Conservation (phyloP, 2,113 vertebrate genomes). For the Hylia prasina region DNA sequence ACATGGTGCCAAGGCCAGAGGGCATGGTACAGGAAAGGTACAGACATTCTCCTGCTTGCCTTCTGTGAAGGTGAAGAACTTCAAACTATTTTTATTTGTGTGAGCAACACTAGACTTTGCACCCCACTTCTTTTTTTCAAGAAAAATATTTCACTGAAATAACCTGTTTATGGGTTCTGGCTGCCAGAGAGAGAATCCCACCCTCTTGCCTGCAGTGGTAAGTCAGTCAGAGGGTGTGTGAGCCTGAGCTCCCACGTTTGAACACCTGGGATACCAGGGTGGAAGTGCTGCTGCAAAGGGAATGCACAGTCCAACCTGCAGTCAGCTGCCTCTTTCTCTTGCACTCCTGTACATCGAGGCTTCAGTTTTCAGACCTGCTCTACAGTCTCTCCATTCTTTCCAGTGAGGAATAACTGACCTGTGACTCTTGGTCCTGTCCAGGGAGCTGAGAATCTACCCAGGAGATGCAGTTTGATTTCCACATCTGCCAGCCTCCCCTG, state of each 20-base stretch:
- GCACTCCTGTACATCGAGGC: background rate
- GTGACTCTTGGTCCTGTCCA: accelerated
- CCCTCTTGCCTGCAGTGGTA: background rate
- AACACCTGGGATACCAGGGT: background rate
- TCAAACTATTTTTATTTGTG: background rate
- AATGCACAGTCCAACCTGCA: background rate
- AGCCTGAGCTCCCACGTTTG: accelerated
- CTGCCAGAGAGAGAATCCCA: background rate
- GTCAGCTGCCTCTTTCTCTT: background rate
- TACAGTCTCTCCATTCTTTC: background rate
- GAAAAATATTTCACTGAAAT: background rate
- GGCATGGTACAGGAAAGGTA: accelerated
- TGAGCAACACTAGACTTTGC: background rate
- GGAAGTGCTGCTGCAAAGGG: background rate
- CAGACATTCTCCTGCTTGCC: background rate
- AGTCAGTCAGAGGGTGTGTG: background rate
- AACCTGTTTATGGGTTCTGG: accelerated
- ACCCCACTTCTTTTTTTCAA: background rate
- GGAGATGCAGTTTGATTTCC: background rate
- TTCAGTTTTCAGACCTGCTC: background rate
- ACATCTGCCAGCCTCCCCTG: background rate
- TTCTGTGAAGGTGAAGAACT: background rate
- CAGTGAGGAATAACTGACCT: background rate
- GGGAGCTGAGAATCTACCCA: background rate
- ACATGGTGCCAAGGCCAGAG: background rate